Evolutionary conservation across 2,797 vertebrate species (phyloP), one percentile per base, ranked within the genome.

Genomic region (Acipenser transmontanus): DNA sequence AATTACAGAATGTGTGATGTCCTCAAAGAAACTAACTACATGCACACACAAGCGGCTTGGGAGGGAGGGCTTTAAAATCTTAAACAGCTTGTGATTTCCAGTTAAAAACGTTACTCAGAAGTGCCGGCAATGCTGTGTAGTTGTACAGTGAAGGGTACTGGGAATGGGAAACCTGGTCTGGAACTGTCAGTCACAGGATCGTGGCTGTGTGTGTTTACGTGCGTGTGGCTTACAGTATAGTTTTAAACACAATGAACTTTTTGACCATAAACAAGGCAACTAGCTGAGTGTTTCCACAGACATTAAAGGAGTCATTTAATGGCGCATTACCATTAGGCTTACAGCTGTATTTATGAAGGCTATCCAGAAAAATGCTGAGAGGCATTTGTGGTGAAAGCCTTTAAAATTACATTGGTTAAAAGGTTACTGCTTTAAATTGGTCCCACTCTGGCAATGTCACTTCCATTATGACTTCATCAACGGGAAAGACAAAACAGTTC

Each of bases 401-500:
- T 57, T 63, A 59, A 63, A 82, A 74, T 77, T 78, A 71, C 79
- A 77, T 78, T 71, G 73, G 77, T 80, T 77, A 81, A 85, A 86
- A 85, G 84, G 85, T 89, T 85, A 85, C 78, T 78, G 77, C 79
- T 82, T 72, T 78, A 83, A 82, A 79, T 82, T 77, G 87, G 81
- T 83, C 84, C 81, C 78, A 74, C 71, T 80, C 83, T 83, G 76
- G 72, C 85, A 84, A 71, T 83, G 81, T 82, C 85, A 83, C 74
- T 72, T 64, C 69, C 69, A 76, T 80, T 70, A 88, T 89, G 89
- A 95, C 92, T 87, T 95, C 87, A 88, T 89, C 72, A 80, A 73
- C 10, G 68, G 78, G 86, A 89, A 79, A 81, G 85, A 85, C 82
- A 87, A 88, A 90, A 85, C 83, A 82, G 80, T 83, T 85, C 76